These are phyloP conservation scores for Atrichornis clamosus DNA, from an alignment of 2,113 vertebrate species.

Conservation along the genomic window DNA sequence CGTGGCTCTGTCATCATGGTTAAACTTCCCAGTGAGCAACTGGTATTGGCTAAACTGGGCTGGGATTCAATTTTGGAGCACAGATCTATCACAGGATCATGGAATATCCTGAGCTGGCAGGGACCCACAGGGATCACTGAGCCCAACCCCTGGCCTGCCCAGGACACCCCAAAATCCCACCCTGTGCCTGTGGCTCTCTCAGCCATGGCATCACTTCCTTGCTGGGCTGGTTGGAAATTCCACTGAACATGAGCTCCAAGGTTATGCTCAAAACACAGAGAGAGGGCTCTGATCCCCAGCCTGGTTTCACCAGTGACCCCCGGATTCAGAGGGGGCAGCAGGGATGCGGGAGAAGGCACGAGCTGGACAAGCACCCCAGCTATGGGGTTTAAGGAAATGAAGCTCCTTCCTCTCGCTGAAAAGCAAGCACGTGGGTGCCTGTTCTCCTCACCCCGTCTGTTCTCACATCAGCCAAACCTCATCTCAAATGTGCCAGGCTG, in stretches of 20 bases:
- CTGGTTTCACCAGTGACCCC: background rate
- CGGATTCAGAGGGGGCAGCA: background rate
- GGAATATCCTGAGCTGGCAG: background rate
- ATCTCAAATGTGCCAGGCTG: background rate
- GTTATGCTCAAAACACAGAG: too few relatives aligned
- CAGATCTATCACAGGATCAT: rapidly evolving
- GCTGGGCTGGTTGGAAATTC: background rate
- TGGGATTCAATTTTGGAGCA: background rate
- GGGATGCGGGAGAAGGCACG: background rate
- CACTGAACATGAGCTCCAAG: background rate
- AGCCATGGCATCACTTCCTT: background rate
- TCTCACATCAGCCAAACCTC: background rate
- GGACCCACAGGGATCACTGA: background rate
- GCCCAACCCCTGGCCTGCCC: background rate
- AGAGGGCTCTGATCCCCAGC: background rate
- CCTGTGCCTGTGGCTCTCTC: background rate
- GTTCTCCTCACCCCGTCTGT: background rate
- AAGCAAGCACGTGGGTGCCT: background rate
- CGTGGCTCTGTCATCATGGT: rapidly evolving
- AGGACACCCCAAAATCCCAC: background rate
- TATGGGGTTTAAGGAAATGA: background rate
- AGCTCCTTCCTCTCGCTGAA: background rate
- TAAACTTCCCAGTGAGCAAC: background rate
- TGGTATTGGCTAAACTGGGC: background rate
- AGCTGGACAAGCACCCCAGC: background rate